Percentiles rank a stretch among this genome's conserved stretches.
Conservation (phyloP, 2,888 invertebrate species). For the Scaptomyza reducta region DNA sequence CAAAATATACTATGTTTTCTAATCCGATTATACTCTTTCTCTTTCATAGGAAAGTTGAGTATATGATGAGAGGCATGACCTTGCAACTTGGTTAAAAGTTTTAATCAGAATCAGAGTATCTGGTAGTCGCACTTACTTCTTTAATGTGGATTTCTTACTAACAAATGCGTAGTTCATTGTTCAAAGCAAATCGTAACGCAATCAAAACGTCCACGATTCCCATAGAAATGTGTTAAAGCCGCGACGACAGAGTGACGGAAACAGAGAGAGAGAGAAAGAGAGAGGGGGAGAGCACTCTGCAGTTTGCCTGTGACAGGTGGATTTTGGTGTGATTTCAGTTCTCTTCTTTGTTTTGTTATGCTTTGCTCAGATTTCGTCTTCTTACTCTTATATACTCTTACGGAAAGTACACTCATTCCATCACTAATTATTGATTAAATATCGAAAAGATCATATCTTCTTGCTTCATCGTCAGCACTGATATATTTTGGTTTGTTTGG, state of each 20-base stretch:
- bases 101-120: background rate
- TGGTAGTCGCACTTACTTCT: background rate
- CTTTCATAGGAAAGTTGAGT: background rate
- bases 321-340: constrained; percentile 42
- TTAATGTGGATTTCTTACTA: background rate
- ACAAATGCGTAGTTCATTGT: background rate
- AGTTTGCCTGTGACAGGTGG: constrained; percentile 56
- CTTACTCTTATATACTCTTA: constrained; percentile 31
- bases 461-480: background rate
- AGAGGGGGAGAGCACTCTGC: background rate
- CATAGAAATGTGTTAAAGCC: background rate
- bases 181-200: constrained; percentile 9
- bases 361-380: constrained; percentile 30
- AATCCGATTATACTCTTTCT: constrained; percentile 5
- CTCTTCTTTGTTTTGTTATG: constrained; percentile 24
- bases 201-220: constrained; percentile 38
- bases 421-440: background rate
- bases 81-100: background rate
- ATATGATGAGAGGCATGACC: background rate
- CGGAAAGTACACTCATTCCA: background rate
- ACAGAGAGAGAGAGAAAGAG: background rate
- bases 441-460: background rate
- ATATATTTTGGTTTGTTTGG: background rate
- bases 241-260: constrained; percentile 3
- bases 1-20: constrained; percentile 12